Base-by-base conservation (phyloP, 2,113 vertebrate species). In the Reinhardtius hippoglossoides region DNA sequence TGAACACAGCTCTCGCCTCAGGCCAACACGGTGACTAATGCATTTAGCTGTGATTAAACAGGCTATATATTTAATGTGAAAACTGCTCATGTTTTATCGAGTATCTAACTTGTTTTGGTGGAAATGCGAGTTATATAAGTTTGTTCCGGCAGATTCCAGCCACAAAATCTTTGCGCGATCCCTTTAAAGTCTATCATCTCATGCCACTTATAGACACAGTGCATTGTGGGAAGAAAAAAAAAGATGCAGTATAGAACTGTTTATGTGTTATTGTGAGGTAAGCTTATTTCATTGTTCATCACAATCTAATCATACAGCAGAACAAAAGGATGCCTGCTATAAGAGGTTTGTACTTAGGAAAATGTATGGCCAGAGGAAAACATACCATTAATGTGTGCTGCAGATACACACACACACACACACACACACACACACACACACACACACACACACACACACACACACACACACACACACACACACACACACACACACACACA, bases 11-110 rank as follows among this genome's bases (percentile, higher is more conserved):
- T 75, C 35, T 70, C 70, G 85, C 87, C 86, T 79, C 20, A 0
- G 89, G 85, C 81, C 63, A 82, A 80, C 79, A 74, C 71, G 21
- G 78, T 91, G 88, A 91, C 86, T 83, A 91, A 91, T 90, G 87
- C 87, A 83, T 88, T 90, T 83, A 87, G 67, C 84, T 78, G 80
- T 50, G 76, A 89, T 92, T 92, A 89, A 88, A 87, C 86, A 89
- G 82, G 67, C 84, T 85, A 70, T 84, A 85, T 85, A 90, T 88
- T 85, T 76, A 77, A 89, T 86, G 79, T 84, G 74, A 82, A 82
- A 78, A 81, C 64, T 80, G 78, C 74, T 69, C 71, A 63, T 71
- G 66, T 82, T 84, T 87, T 78, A 81, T 69, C 72, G 57, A 76
- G 54, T 27, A 40, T 83, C 23, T 57, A 80, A 84, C 35, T 10